Percentiles rank a stretch among this genome's conserved stretches.
Conservation (phyloP, 2,797 vertebrate genomes). For the Melanotaenia pygmaea region DNA sequence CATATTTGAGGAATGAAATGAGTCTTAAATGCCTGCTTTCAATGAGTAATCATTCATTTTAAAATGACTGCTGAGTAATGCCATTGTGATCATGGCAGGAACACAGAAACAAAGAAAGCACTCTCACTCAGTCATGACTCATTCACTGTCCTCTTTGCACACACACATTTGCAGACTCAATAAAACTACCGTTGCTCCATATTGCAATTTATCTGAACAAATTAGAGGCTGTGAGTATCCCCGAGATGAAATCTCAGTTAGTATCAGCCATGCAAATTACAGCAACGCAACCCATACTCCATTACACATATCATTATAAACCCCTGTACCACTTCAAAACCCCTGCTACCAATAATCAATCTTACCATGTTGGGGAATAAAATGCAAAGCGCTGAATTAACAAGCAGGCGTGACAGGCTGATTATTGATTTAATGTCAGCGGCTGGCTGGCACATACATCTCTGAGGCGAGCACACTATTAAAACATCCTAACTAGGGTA, state of each 20-base stretch:
- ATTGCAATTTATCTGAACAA: conserved; percentile 47
- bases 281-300: conserved; percentile 52
- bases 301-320: conserved; percentile 70
- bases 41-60: conserved; percentile 7
- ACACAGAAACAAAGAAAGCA: conserved; percentile 21
- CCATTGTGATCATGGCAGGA: conserved; percentile 1
- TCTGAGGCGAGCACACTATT: conserved; percentile 66
- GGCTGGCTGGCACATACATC: conserved; percentile 60
- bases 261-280: conserved; percentile 60
- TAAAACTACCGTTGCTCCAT: conserved; percentile 51
- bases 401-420: conserved; percentile 72
- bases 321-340: conserved; percentile 58
- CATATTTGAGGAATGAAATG: not conserved
- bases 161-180: conserved; percentile 37
- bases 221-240: conserved; percentile 54
- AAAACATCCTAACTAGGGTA: conserved; percentile 75
- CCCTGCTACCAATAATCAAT: conserved; percentile 73
- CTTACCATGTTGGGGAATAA: conserved; percentile 63
- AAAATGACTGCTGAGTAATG: conserved; percentile 35
- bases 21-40: conserved; percentile 19
- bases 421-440: conserved; percentile 79
- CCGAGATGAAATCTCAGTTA: conserved; percentile 56
- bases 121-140: conserved; percentile 21
- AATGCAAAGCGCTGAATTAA: conserved; percentile 73
- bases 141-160: conserved; percentile 23